phyloP scores from a whole-genome alignment of 2,113 vertebrate genomes.

The Eublepharis macularius region DNA sequence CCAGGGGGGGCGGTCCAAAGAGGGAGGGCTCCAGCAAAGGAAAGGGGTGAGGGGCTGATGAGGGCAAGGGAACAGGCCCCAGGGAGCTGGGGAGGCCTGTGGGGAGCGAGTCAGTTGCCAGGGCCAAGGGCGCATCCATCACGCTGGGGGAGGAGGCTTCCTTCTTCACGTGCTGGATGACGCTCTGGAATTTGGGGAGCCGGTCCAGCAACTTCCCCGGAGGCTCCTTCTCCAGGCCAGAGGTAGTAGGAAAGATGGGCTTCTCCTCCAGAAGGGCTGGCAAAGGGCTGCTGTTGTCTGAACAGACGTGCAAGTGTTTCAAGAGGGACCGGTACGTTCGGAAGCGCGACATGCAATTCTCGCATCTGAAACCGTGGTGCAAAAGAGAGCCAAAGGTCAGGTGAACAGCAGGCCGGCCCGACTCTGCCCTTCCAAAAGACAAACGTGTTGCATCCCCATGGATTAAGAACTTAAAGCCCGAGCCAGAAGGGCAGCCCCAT shows the following conservation, averaged over 20 bases:
- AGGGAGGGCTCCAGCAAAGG: conserved; percentile 62
- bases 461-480: too few species aligned
- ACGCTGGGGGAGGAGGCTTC: conserved; percentile 14
- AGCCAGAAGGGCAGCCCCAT: too few species aligned
- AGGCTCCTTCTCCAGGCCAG: conserved; percentile 48
- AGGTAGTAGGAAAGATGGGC: conserved; percentile 30
- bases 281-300: conserved; percentile 79
- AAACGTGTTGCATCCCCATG: too few species aligned
- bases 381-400: not conserved
- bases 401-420: too few species aligned
- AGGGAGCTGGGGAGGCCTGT: conserved; percentile 41
- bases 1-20: conserved; percentile 50
- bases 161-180: conserved; percentile 46
- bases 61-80: conserved; percentile 42
- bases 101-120: conserved; percentile 4
- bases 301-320: conserved; percentile 93
- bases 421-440: too few species aligned
- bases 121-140: conserved; percentile 15
- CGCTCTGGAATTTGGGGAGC: conserved; percentile 39
- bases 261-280: conserved; percentile 31
- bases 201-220: conserved; percentile 16
- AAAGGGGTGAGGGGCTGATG: conserved; percentile 48
- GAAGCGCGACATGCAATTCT: conserved; percentile 91
- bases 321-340: conserved; percentile 90
- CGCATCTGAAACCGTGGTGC: conserved; percentile 79